Evolutionary conservation across 2,797 vertebrate species (phyloP), one percentile per base, ranked within the genome.

Genomic region (Cottoperca gobio): DNA sequence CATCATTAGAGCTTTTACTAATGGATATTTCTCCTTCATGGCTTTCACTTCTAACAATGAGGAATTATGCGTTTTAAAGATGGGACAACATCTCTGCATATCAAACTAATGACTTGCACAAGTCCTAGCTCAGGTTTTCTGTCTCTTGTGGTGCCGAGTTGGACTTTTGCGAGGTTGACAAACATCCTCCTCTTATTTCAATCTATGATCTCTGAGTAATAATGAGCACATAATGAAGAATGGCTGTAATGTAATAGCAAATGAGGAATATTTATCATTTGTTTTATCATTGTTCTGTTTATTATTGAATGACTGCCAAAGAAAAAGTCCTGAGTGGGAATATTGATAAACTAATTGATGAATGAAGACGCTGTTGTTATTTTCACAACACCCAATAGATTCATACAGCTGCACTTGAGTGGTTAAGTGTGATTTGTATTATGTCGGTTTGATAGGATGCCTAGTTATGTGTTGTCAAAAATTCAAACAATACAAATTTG

Each of bases 41-140:
- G 87, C 79, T 80, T 87, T 92, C 84, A 87, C 83, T 81, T 87
- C 79, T 92, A 93, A 92, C 92, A 78, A 91, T 93, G 90, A 92
- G 70, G 86, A 83, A 91, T 90, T 78, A 77, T 70, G 73, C 65
- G 72, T 85, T 88, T 50, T 78, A 70, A 83, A 74, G 63, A 58
- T 39, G 57, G 70, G 74, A 66, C 80, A 76, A 73, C 54, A 48
- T 48, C 70, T 78, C 77, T 65, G 58, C 71, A 57, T 65, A 73
- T 89, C 80, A 81, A 83, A 74, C 72, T 85, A 87, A 90, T 84
- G 82, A 86, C 79, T 73, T 55, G 76, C 54, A 60, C 46, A 40
- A 58, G 58, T 73, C 50, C 70, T 45, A 24, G 28, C 23, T 48
- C 43, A 78, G 74, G 57, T 65, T 8, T 76, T 78, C 49, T 37